phyloP scores from a whole-genome alignment of 2,888 invertebrate genomes.

The Pycnomerus fuliginosus region DNA sequence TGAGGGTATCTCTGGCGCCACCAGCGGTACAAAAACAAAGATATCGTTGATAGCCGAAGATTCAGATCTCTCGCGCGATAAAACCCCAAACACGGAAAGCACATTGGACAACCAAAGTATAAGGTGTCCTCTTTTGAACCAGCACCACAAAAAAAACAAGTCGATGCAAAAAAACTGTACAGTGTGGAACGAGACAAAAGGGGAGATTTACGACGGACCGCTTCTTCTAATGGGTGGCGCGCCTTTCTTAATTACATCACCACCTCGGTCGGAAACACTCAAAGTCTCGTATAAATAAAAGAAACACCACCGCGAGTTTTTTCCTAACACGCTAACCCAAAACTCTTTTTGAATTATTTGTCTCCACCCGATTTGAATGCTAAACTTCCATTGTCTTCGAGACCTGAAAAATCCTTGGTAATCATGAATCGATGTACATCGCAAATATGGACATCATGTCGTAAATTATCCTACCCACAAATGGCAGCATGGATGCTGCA shows the following conservation, averaged over 20 bases:
- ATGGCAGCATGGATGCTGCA: not conserved
- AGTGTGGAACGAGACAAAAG: constrained; percentile 44
- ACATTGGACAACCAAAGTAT: constrained; percentile 46
- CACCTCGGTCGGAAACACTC: constrained; percentile 51
- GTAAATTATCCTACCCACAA: not conserved
- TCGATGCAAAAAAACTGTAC: constrained; percentile 40
- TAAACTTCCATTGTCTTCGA: too few species aligned
- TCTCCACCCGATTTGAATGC: constrained; percentile 2
- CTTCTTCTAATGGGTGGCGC: constrained; percentile 52
- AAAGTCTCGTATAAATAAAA: constrained; percentile 51
- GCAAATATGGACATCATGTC: not conserved
- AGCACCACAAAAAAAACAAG: constrained; percentile 33
- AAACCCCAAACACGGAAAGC: constrained; percentile 46
- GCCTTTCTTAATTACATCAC: constrained; percentile 53
- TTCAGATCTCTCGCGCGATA: constrained; percentile 53
- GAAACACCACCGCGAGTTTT: constrained; percentile 40
- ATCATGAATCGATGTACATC: not conserved
- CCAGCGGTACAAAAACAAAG: constrained; percentile 49
- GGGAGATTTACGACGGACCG: constrained; percentile 51
- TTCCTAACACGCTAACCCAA: not conserved
- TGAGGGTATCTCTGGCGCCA: constrained; percentile 51
- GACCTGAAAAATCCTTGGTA: too few species aligned
- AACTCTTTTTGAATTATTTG: constrained; percentile 8
- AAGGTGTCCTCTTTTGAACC: constrained; percentile 40
- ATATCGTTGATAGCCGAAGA: constrained; percentile 50